Evolutionary conservation across 1,140 invertebrate species (phyloP), one percentile per base, ranked within the genome.

Genomic region (Adoxophyes honmai): DNA sequence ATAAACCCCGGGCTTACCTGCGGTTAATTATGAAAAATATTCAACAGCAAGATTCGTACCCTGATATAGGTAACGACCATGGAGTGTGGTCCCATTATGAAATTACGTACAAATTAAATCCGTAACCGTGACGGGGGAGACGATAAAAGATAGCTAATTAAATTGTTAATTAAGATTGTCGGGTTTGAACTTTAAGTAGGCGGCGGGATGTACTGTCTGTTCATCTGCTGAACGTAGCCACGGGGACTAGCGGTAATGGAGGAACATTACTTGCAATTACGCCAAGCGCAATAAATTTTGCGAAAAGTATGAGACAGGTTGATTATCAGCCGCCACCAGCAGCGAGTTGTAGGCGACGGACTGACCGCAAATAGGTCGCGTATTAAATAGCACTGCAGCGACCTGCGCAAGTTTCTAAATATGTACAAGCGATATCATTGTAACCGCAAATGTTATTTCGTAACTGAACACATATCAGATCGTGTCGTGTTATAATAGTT

Each of bases 301-400:
- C 34, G 39, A 54, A 36, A 13, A 11, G 53, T 57, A 51, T 53
- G 16, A 53, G 72, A 67, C 73, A 75, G 66, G 70, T 74, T 68
- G 67, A 62, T 62, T 58, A 68, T 67, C 65, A 72, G 59, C 56
- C 39, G 59, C 67, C 42, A 55, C 60, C 55, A 57, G 60, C 34
- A 61, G 60, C 56, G 68, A 70, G 68, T 66, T 57, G 54, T 66
- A 69, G 55, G 18, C 48, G 73, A 68, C 61, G 51, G 73, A 71
- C 70, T 78, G 71, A 84, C 82, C 85, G 68, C 85, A 88, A 88
- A 82, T 86, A 78, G 85, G 83, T 78, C 81, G 83, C 65, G 72
- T 65, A 86, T 88, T 84, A 75, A 78, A 86, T 88, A 82, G 81
- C 85, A 75, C 67, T 70, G 68, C 62, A 73, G 69, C 72, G 74